Evolutionary conservation across 2,113 vertebrate species (phyloP).

Genomic region (Oryzias melastigma): DNA sequence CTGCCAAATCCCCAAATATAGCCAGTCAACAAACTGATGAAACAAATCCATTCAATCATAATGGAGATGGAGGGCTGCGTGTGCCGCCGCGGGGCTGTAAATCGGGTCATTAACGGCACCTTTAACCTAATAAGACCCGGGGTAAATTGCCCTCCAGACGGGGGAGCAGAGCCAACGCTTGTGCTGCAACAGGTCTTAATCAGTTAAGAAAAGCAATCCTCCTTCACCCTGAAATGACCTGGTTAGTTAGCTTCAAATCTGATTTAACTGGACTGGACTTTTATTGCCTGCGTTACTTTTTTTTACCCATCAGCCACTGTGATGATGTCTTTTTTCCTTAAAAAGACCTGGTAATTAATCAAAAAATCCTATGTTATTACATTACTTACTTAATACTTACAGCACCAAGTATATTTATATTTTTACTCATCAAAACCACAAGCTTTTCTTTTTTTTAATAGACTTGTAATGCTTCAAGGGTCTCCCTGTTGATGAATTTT

Average conservation of each 20-base stretch:
- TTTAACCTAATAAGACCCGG: not conserved
- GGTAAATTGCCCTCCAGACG: not conserved
- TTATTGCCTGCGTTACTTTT: no score
- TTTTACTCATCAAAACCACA: not conserved
- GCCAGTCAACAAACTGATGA: not conserved
- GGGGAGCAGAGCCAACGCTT: not conserved
- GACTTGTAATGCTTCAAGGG: no score
- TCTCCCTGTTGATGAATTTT: no score
- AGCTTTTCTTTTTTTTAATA: not conserved
- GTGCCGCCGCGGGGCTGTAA: not conserved
- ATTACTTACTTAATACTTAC: not conserved
- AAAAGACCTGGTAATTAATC: no score
- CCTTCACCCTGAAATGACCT: not conserved
- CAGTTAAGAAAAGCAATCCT: not conserved
- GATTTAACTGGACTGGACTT: not conserved
- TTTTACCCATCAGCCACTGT: no score
- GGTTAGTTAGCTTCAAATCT: not conserved
- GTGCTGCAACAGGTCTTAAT: not conserved
- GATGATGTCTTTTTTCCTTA: no score
- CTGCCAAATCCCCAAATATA: no score
- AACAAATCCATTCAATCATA: not conserved
- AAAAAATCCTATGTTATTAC: no score
- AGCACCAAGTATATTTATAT: not conserved
- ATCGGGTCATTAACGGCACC: not conserved
- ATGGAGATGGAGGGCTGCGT: not conserved